Base-by-base conservation (phyloP, 2,888 invertebrate species). In the Synergus itoensis region DNA sequence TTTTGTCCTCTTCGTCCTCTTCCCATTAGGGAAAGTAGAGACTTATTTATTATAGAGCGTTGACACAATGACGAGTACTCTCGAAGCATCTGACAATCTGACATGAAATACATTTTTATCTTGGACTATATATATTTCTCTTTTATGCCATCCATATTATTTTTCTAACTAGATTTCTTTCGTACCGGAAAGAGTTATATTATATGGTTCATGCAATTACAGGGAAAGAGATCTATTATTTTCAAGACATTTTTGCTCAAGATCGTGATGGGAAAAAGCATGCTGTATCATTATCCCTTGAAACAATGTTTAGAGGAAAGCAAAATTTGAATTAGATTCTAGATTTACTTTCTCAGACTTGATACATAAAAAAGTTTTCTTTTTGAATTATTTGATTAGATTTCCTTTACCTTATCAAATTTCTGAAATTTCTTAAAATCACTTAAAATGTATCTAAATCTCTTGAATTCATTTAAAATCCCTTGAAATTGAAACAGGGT, bases 11-110 rank as follows among this genome's bases (percentile, higher is more conserved):
- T n/a, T 48, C 40, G 45, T 45, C 28, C 28, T 69, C 40, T 28
- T 28, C 3, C 16, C 16, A 69, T 28, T 48, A 48, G 41, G 65
- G 65, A 65, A 41, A 41, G 41, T 40, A 41, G n/a, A 41, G 16
- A 69, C 5, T 28, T 14, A 48, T 69, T 67, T 67, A 67, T 45
- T 21, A 21, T 67, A 43, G 21, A 12, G 4, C 18, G 21, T 43
- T 67, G 67, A 67, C 67, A 65, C 43, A 53, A 53, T n/a, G 53
- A 67, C 43, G 43, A 43, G 43, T 67, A 45, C 21, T 67, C 21
- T 67, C 21, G 21, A n/a, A 43, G 43, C 5, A n/a, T 21, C 21
- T 67, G 18, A 43, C n/a, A 45, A 45, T 53, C 7, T 53, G 21
- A 67, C 21, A 48, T 14, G 36, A 36, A 53, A 40, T 4, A n/a